Conservation (phyloP, 2,888 invertebrate genomes). For the Aspidapion aeneum region DNA sequence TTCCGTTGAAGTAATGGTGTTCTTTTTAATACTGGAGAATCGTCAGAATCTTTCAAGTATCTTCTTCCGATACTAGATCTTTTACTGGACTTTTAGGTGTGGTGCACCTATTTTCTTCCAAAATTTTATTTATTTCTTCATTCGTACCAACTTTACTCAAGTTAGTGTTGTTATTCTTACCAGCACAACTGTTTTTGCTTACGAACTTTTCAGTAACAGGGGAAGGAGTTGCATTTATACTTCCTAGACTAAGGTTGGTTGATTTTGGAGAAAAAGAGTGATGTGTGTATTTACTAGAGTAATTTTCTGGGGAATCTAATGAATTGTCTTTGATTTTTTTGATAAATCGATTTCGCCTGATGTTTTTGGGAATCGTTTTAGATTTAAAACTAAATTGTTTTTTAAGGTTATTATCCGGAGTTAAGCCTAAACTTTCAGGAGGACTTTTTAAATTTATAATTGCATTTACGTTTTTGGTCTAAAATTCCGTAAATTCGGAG, state of each 20-base stretch:
- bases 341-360: slow-evolving; percentile 43
- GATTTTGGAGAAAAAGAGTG: too few species aligned
- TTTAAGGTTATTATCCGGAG: slow-evolving; percentile 31
- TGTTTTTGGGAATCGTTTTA: slow-evolving; percentile 45
- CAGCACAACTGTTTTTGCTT: not conserved
- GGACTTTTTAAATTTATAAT: too few species aligned
- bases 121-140: too few species aligned
- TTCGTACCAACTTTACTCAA: too few species aligned
- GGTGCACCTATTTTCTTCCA: too few species aligned
- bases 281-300: too few species aligned
- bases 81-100: too few species aligned
- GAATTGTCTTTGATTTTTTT: slow-evolving; percentile 31
- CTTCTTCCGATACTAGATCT: slow-evolving; percentile 27
- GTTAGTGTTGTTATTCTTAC: not conserved
- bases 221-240: not conserved
- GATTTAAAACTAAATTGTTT: slow-evolving; percentile 35
- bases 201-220: not conserved
- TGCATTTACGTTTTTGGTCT: too few species aligned
- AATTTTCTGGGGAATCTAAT: not conserved
- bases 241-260: not conserved
- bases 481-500: slow-evolving; percentile 30
- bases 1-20: slow-evolving; percentile 32
- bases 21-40: slow-evolving; percentile 22
- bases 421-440: not conserved
- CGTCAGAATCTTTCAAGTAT: slow-evolving; percentile 30